Percentiles rank a stretch among this genome's conserved stretches.
These are phyloP conservation scores for Neosalanx taihuensis DNA, from an alignment of 2,797 vertebrate genomes.

Conservation along the genomic window DNA sequence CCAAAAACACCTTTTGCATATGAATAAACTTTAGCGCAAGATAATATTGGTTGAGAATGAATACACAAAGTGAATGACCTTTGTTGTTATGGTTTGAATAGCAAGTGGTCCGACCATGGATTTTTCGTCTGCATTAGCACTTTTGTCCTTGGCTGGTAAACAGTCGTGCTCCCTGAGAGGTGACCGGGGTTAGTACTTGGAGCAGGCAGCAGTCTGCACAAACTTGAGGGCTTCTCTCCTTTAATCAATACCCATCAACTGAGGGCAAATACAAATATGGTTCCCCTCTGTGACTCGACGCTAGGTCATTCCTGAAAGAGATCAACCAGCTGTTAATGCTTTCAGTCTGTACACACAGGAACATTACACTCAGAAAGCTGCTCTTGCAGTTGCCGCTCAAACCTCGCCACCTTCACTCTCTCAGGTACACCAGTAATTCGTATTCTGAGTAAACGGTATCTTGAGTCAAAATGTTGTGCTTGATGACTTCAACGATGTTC, in stretches of 20 bases:
- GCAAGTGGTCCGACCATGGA: constrained; percentile 33
- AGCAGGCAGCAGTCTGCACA: constrained; percentile 54
- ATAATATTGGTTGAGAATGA: constrained; percentile 46
- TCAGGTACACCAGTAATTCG: constrained; percentile 17
- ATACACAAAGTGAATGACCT: constrained; percentile 42
- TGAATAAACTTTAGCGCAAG: constrained; percentile 38
- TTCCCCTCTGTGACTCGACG: constrained; percentile 51
- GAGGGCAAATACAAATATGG: constrained; percentile 48
- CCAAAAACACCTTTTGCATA: constrained; percentile 34
- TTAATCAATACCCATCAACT: constrained; percentile 64
- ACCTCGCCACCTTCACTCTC: constrained; percentile 31
- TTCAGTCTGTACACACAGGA: constrained; percentile 39
- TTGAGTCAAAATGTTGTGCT: too few species aligned
- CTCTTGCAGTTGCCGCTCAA: constrained; percentile 19
- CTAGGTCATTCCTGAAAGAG: constrained; percentile 41
- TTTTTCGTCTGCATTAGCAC: constrained; percentile 23
- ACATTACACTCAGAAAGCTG: constrained; percentile 34
- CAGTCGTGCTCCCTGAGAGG: constrained; percentile 39
- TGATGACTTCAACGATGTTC: too few species aligned
- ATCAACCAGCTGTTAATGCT: constrained; percentile 45
- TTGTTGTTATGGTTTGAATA: constrained; percentile 43
- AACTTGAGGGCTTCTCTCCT: constrained; percentile 48
- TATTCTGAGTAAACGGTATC: not conserved
- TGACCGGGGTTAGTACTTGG: constrained; percentile 40
- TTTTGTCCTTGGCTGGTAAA: constrained; percentile 51